These are phyloP conservation scores for Tokudaia tokunoshimensis DNA, from an alignment of 2,797 vertebrate species.

Conservation along the genomic window DNA sequence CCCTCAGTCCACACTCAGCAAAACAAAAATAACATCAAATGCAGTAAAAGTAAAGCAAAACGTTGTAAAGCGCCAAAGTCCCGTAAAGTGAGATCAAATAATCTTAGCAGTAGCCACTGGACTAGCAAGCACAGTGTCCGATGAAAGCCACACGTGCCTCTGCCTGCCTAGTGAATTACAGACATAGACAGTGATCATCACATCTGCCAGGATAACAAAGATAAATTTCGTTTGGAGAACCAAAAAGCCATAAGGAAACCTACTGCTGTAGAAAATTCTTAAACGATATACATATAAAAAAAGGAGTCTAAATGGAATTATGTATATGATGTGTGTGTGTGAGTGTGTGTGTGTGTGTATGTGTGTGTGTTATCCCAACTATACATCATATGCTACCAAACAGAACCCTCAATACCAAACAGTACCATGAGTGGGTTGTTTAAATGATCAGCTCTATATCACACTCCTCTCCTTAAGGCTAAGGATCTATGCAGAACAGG, in stretches of 20 bases:
- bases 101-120: too few relatives aligned
- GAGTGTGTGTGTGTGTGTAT: too few relatives aligned
- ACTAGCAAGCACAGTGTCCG: neutral
- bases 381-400: neutral
- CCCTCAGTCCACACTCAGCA: neutral
- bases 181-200: neutral
- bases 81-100: neutral
- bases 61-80: neutral
- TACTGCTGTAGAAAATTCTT: neutral
- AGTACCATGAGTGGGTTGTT: neutral
- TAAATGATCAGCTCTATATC: neutral
- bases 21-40: neutral
- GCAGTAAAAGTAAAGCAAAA: neutral
- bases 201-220: neutral
- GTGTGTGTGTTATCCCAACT: too few relatives aligned
- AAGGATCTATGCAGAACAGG: neutral
- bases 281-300: neutral
- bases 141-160: neutral
- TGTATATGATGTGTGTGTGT: too few relatives aligned
- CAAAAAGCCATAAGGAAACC: neutral
- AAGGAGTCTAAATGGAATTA: neutral
- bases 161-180: neutral
- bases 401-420: neutral
- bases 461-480: neutral
- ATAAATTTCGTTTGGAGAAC: neutral